phyloP scores from a whole-genome alignment of 1,140 invertebrate species.

The Triops cancriformis region DNA sequence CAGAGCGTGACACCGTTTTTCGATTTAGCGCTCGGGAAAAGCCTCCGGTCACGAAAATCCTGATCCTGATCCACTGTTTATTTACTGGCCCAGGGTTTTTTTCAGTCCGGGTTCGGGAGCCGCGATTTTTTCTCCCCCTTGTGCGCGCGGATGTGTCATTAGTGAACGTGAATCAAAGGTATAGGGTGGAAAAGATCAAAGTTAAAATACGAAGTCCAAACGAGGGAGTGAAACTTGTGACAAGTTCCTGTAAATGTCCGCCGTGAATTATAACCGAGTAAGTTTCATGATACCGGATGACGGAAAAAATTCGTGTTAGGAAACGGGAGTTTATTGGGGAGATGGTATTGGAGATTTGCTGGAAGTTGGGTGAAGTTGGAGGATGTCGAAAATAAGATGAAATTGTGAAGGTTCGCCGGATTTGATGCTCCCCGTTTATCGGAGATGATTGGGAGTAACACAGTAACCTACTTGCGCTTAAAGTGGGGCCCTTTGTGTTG shows the following conservation, averaged over 20 bases:
- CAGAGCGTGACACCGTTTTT: constrained; percentile 9
- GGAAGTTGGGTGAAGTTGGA: too few species aligned
- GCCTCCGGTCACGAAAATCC: not conserved
- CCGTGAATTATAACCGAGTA: not conserved
- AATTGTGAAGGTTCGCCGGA: not conserved
- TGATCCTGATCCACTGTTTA: not conserved
- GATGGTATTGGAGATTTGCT: too few species aligned
- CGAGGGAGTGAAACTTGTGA: too few species aligned
- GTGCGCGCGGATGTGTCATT: not conserved
- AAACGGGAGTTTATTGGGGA: too few species aligned
- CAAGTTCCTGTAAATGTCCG: not conserved
- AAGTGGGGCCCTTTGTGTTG: not conserved
- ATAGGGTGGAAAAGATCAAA: too few species aligned
- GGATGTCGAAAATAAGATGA: too few species aligned
- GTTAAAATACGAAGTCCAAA: too few species aligned
- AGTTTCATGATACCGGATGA: not conserved
- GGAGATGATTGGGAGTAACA: not conserved
- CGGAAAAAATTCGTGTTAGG: too few species aligned
- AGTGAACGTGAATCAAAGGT: not conserved
- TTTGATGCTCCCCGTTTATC: not conserved
- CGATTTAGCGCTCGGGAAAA: not conserved
- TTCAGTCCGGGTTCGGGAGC: too few species aligned
- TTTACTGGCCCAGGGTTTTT: not conserved
- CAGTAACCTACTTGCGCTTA: not conserved
- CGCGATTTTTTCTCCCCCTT: not conserved